Conservation (phyloP, 92 coral and sea anemone genomes). For the Porites evermanni region DNA sequence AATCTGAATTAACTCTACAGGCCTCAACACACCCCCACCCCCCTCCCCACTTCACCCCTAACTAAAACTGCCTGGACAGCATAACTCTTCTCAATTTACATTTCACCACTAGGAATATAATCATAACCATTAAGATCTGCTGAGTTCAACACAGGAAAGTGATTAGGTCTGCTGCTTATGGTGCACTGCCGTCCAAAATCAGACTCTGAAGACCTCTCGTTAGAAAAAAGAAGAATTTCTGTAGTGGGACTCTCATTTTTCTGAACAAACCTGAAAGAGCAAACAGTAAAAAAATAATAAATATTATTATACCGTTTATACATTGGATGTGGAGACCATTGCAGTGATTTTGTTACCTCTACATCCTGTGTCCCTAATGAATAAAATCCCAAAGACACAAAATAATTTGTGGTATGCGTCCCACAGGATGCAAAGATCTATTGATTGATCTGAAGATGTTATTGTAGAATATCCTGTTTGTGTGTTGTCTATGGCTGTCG, state of each 20-base stretch:
- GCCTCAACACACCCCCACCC: background rate
- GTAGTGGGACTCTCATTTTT: conserved; percentile 14
- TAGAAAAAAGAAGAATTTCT: conserved; percentile 5
- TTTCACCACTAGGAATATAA: background rate
- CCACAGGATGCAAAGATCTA: too few relatives aligned
- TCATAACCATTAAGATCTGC: conserved; percentile 7
- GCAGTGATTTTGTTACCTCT: too few relatives aligned
- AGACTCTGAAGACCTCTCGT: conserved; percentile 10
- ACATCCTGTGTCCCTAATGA: too few relatives aligned
- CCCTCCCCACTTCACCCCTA: background rate
- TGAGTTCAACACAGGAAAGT: conserved; percentile 2
- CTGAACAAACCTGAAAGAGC: conserved; percentile 13
- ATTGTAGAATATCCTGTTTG: too few relatives aligned
- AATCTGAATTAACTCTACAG: too few relatives aligned
- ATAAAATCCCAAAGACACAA: too few relatives aligned
- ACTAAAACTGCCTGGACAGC: background rate
- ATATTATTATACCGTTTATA: background rate
- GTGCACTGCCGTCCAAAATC: conserved; percentile 33
- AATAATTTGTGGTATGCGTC: too few relatives aligned
- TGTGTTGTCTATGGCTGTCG: too few relatives aligned
- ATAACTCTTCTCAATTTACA: too few relatives aligned
- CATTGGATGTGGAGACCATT: background rate
- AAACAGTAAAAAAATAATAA: background rate
- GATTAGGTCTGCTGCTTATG: background rate
- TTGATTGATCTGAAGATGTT: too few relatives aligned